phyloP scores from a whole-genome alignment of 2,797 vertebrate genomes.

The Platyrinchus mystaceus region DNA sequence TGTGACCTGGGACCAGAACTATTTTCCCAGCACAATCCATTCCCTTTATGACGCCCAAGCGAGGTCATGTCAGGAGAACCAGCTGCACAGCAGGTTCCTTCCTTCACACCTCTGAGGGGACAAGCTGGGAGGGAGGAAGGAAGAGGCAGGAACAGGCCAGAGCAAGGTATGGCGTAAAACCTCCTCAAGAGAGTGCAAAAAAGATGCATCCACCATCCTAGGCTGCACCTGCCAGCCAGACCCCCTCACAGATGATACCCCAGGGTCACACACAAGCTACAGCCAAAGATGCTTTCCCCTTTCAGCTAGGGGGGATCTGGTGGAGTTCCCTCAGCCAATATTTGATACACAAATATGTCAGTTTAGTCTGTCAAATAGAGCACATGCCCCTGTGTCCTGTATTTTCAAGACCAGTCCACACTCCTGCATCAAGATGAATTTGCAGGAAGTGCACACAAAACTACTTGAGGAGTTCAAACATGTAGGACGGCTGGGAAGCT shows the following conservation, averaged over 20 bases:
- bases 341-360: background rate
- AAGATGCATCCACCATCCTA: background rate
- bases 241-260: rapidly evolving
- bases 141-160: background rate
- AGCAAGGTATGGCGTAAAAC: background rate
- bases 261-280: background rate
- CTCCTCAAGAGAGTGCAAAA: background rate
- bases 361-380: background rate
- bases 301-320: background rate
- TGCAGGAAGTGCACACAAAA: background rate
- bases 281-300: background rate
- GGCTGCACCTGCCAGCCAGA: background rate
- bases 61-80: rapidly evolving
- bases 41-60: background rate
- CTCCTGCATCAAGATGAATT: background rate
- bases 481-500: background rate
- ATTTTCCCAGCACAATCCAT: background rate
- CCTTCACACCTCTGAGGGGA: rapidly evolving
- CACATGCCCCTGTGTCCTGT: rapidly evolving
- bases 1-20: background rate
- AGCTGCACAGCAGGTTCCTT: background rate
- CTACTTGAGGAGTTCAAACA: background rate
- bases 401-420: background rate
- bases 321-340: background rate
- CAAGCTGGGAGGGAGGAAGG: background rate